Evolutionary conservation across 2,113 vertebrate species (phyloP), one percentile per base, ranked within the genome.

Genomic region (Bettongia penicillata): DNA sequence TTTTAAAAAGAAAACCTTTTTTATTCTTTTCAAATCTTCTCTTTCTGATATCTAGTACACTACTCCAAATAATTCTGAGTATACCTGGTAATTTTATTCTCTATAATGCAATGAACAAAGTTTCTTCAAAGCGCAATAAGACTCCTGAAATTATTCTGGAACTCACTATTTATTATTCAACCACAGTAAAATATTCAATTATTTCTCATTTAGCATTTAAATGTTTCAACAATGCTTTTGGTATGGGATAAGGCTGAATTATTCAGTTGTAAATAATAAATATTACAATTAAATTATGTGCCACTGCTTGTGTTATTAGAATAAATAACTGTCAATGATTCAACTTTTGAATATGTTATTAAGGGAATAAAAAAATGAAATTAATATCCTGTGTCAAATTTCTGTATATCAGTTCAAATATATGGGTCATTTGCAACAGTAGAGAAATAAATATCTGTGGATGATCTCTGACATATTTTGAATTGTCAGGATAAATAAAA

Each of bases 131-230:
- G 49, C 8, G 9, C 11, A 8, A 51, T 8, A 24, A 48, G 43
- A 47, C 0, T 25, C 1, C 37, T 1, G 12, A 57, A 26, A 19
- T 3, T 47, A 5, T 3, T n/a, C 89, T 47, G 0, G 0, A 77
- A 3, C n/a, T 25, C 11, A 50, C 0, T 1, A 3, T 14, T 57
- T 3, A 31, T 3, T n/a, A 12, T 28, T 61, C 51, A 23, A 26
- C 25, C 22, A 3, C 8, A 37, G 91, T 9, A 26, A 84, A 94
- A 57, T n/a, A 37, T 61, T n/a, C 47, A 91, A 53, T 84, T 51
- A 50, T n/a, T 49, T 51, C 48, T 53, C 9, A 84, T 48, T 53
- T 90, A 52, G 0, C 23, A 57, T 48, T 77, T 90, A 61, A 37
- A 47, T 37, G 22, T 53, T 51, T 90, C 47, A 24, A 2, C 25